A percentile compares a stretch with the other conserved stretches of the same genome.
Evolutionary conservation across 2,113 vertebrate species (phyloP).

Genomic region (Salminus brasiliensis): DNA sequence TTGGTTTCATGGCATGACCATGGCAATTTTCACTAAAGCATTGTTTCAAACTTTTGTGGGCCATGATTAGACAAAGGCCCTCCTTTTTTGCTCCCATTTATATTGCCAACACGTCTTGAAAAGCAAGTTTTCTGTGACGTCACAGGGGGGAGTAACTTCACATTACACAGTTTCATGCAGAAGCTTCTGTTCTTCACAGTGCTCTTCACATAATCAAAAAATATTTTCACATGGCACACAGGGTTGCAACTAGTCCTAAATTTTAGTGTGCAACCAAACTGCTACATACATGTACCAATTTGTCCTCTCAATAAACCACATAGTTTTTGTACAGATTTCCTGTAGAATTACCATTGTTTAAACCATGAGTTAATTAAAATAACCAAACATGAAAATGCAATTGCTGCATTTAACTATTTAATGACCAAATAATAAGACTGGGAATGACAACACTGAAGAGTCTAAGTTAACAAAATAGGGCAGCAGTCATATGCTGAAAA

Average conservation of each 20-base stretch:
- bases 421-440: too few relatives aligned
- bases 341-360: too few relatives aligned
- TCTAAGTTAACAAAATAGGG: too few relatives aligned
- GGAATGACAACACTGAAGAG: too few relatives aligned
- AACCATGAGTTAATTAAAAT: too few relatives aligned
- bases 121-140: slow-evolving; percentile 19
- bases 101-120: slow-evolving; percentile 19
- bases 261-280: neutral
- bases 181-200: neutral
- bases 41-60: slow-evolving; percentile 15
- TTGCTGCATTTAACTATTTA: too few relatives aligned
- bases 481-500: too few relatives aligned
- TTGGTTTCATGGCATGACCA: slow-evolving; percentile 25
- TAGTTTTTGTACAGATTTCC: too few relatives aligned
- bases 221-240: slow-evolving; percentile 2
- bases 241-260: neutral
- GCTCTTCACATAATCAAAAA: neutral
- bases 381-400: too few relatives aligned
- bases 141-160: neutral
- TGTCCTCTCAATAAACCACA: too few relatives aligned
- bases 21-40: neutral
- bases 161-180: neutral
- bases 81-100: neutral
- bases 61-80: slow-evolving; percentile 23
- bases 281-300: neutral